These are phyloP conservation scores for Anodontia alba DNA, from an alignment of 2,888 invertebrate species.

Conservation along the genomic window DNA sequence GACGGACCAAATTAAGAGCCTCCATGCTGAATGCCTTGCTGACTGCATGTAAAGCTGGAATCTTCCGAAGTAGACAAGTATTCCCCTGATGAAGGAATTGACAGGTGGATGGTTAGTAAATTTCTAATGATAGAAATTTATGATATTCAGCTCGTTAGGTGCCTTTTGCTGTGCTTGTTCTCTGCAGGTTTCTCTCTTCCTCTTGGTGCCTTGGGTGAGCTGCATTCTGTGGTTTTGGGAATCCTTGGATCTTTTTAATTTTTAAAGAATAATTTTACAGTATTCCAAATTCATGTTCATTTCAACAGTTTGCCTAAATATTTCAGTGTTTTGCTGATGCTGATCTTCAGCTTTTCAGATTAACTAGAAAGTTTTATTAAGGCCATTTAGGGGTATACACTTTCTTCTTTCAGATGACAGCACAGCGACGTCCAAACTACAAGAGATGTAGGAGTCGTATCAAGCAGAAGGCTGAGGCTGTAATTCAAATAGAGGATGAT, in stretches of 20 bases:
- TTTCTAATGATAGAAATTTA: neutral
- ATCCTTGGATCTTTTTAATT: neutral
- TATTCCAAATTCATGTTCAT: neutral
- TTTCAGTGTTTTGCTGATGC: too few species aligned
- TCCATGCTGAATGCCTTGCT: neutral
- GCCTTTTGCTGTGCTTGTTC: too few species aligned
- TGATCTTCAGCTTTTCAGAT: too few species aligned
- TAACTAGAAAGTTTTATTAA: too few species aligned
- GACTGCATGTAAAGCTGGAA: neutral
- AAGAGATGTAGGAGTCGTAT: neutral
- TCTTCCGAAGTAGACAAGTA: neutral
- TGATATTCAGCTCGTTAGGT: too few species aligned
- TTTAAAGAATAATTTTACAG: neutral
- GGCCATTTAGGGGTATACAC: too few species aligned
- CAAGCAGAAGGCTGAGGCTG: neutral
- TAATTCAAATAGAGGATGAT: neutral
- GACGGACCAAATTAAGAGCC: neutral
- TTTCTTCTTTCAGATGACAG: too few species aligned
- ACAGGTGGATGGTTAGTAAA: slow-evolving; percentile 6
- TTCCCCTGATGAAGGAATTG: neutral
- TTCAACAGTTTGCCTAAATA: too few species aligned
- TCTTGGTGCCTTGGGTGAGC: too few species aligned
- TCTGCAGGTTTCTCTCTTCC: too few species aligned
- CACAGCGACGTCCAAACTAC: neutral
- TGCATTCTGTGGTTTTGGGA: too few species aligned